phyloP scores from a whole-genome alignment of 2,888 invertebrate genomes.

The Halictus quadricinctus region DNA sequence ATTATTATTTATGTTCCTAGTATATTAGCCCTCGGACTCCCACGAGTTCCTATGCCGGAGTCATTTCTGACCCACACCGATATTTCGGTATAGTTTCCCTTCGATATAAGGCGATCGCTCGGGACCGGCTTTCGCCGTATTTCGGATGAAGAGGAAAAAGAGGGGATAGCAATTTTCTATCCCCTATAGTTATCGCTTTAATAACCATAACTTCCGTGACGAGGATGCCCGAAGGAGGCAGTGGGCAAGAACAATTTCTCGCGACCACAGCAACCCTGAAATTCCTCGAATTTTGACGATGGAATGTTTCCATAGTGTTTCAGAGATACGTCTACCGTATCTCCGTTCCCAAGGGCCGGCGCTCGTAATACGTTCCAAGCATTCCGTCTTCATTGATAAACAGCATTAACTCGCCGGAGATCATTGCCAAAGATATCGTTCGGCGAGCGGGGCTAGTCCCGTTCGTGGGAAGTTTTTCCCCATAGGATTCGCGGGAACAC shows the following conservation, averaged over 20 bases:
- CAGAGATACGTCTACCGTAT: not conserved
- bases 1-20: too few relatives aligned
- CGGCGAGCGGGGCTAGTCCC: conserved; percentile 42
- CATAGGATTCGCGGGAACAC: conserved; percentile 63
- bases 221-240: not conserved
- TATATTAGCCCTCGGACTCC: too few relatives aligned
- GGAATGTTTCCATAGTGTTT: not conserved
- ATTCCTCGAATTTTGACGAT: not conserved
- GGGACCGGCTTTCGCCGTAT: too few relatives aligned
- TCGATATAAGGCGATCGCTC: too few relatives aligned
- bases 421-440: conserved; percentile 52
- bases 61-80: too few relatives aligned
- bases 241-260: not conserved
- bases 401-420: conserved; percentile 28
- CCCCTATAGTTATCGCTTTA: too few relatives aligned
- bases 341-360: conserved; percentile 16
- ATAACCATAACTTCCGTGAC: not conserved
- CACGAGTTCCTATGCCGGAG: too few relatives aligned
- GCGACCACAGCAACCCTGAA: not conserved
- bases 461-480: conserved; percentile 59
- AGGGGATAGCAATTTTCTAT: too few relatives aligned
- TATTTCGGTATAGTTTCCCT: too few relatives aligned
- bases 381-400: conserved; percentile 44
- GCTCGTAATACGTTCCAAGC: conserved; percentile 14
- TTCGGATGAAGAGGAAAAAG: too few relatives aligned